phyloP scores from a whole-genome alignment of 2,113 vertebrate genomes.

The Oophaga pumilio region DNA sequence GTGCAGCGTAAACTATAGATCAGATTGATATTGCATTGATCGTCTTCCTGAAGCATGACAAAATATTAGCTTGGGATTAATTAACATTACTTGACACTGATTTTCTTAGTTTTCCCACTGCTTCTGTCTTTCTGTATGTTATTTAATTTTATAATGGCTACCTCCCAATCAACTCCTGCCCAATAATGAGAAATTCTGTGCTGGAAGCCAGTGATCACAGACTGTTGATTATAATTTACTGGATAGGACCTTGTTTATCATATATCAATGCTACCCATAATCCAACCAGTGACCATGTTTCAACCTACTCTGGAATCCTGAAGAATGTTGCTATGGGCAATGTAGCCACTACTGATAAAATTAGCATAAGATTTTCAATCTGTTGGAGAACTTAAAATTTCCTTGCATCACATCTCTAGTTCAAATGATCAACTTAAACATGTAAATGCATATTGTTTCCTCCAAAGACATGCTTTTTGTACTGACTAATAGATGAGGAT shows the following conservation, averaged over 20 bases:
- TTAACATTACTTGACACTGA: slow-evolving; percentile 55
- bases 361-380: no score
- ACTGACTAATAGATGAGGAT: no score
- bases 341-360: background rate
- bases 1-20: slow-evolving; percentile 64
- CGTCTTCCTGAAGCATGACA: slow-evolving; percentile 75
- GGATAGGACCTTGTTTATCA: no score
- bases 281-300: no score
- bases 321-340: background rate
- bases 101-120: slow-evolving; percentile 24
- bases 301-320: no score
- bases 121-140: slow-evolving; percentile 52
- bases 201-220: slow-evolving; percentile 10
- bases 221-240: background rate
- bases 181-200: slow-evolving; percentile 4
- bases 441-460: no score
- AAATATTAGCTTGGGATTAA: slow-evolving; percentile 61
- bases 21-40: slow-evolving; percentile 68
- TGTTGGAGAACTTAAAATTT: no score
- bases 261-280: no score
- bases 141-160: slow-evolving; percentile 67
- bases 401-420: no score
- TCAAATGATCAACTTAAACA: no score
- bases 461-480: no score
- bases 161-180: slow-evolving; percentile 68